A percentile compares a stretch with the other conserved stretches of the same genome.
Evolutionary conservation across 2,113 vertebrate genomes (phyloP).

Genomic region (Syngnathus floridae): DNA sequence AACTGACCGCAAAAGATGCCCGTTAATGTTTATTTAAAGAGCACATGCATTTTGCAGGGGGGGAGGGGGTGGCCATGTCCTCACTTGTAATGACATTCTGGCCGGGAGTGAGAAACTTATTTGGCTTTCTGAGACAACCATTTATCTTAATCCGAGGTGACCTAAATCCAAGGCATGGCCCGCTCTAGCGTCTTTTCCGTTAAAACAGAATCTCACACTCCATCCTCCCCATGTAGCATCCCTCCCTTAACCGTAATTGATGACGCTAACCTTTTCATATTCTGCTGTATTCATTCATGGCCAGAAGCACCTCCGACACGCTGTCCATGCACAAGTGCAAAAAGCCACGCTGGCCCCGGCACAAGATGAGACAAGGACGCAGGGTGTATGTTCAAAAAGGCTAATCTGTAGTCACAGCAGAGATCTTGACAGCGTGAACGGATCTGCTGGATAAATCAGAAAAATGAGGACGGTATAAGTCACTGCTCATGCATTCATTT

Average conservation of each 20-base stretch:
- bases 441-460: conserved; percentile 51
- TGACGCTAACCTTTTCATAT: conserved; percentile 80
- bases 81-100: conserved; percentile 53
- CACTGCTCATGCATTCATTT: conserved; percentile 24
- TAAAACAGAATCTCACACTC: conserved; percentile 66
- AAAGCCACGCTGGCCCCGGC: conserved; percentile 23
- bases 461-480: conserved; percentile 35
- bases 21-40: conserved; percentile 32
- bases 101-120: conserved; percentile 59
- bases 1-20: conserved; percentile 55
- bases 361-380: conserved; percentile 45
- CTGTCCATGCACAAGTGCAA: conserved; percentile 34
- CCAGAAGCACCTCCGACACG: conserved; percentile 44
- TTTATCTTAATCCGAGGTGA: conserved; percentile 74
- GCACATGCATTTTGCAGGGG: conserved; percentile 23
- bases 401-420: conserved; percentile 57
- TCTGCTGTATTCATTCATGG: conserved; percentile 66
- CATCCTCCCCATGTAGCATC: conserved; percentile 61
- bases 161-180: conserved; percentile 69
- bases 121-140: conserved; percentile 58
- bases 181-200: conserved; percentile 59
- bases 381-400: conserved; percentile 50
- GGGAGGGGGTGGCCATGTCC: conserved; percentile 35
- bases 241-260: conserved; percentile 77
- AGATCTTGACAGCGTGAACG: conserved; percentile 33